These are phyloP conservation scores for Ptychobarbus kaznakovi DNA, from an alignment of 2,797 vertebrate genomes.

Conservation along the genomic window DNA sequence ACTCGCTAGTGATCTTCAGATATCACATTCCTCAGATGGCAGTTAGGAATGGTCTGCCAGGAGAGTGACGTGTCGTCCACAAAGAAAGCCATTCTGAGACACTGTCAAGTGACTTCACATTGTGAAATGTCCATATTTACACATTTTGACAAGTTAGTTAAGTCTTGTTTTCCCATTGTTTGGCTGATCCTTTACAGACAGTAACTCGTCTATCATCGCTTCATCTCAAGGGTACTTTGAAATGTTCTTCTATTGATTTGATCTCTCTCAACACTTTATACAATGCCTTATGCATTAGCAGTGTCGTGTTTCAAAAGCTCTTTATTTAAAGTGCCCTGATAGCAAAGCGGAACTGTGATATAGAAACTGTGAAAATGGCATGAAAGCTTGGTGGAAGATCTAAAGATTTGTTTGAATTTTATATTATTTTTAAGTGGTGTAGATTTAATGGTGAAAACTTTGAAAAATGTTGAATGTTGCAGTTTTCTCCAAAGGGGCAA, in stretches of 20 bases:
- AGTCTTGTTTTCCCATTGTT: background rate
- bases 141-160: background rate
- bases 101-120: background rate
- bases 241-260: conserved; percentile 10
- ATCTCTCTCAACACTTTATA: background rate
- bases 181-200: background rate
- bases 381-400: background rate
- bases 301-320: conserved; percentile 16
- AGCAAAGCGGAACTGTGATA: background rate
- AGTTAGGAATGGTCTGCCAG: background rate
- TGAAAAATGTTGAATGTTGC: background rate
- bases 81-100: background rate
- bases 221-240: background rate
- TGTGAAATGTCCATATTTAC: background rate
- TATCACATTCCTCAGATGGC: conserved; percentile 40
- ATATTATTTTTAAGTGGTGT: background rate
- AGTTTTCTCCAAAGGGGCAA: background rate
- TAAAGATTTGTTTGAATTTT: background rate
- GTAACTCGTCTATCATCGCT: background rate
- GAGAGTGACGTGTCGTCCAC: background rate
- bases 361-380: background rate
- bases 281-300: background rate
- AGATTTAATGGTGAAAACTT: background rate
- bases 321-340: background rate
- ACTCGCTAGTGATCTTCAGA: background rate